Evolutionary conservation across 1,140 invertebrate genomes (phyloP), one percentile per base, ranked within the genome.

Genomic region (Tigriopus japonicus): DNA sequence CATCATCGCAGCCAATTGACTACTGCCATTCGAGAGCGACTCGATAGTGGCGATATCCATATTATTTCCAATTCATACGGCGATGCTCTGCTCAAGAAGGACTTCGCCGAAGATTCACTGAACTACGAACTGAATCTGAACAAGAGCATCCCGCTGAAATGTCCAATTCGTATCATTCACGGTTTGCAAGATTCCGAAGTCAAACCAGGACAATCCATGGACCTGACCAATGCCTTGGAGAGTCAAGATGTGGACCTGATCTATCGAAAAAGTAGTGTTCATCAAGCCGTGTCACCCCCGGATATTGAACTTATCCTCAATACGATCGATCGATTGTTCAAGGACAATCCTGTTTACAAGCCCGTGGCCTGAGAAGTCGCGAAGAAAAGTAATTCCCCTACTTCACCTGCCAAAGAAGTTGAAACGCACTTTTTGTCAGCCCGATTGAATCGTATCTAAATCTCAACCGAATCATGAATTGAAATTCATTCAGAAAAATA

Each of bases 241-340:
- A 55, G 49, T 41, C 19, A 61, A 24, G 59, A 61, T 55, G 59
- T 61, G 19, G 59, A 61, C 40, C 24, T 61, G 17, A 61, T 61
- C 21, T 54, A 24, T 35, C 14, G 59, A 10, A 61, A 61, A 51
- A 56, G 28, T 49, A 15, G 15, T 3, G 13, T 24, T 49, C 59
- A 61, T 54, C 42, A 61, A 40, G 14, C 53, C 17, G 59, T 54
- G 6, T 23, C n/a, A 15, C 59, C 59, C 14, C 49, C 52, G 23
- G 59, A 61, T 40, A 23, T 61, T 15, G 59, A 61, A 19, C 21
- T 61, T 3, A 15, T 61, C 23, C 59, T 61, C 14, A 61, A 19
- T 14, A 61, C 59, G 7, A 24, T 61, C 13, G 59, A 61, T 24
- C 43, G 59, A 13, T 17, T 58, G 6, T 17, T 40, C 12, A 58